Percentiles rank a stretch among this genome's conserved stretches.
phyloP scores from a whole-genome alignment of 1,140 invertebrate species.

The Magallana ariakensis region DNA sequence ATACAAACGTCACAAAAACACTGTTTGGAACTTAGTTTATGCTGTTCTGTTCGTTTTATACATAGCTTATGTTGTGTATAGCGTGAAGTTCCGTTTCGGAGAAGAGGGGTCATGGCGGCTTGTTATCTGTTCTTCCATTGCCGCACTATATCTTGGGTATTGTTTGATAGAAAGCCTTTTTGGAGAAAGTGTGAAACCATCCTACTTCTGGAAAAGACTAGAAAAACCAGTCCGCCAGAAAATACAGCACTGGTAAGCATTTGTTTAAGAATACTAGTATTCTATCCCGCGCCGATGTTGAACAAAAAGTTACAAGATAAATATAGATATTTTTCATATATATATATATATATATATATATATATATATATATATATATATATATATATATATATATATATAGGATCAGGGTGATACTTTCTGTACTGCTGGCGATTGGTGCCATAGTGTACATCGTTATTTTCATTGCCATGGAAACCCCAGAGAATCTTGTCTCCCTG shows the following conservation, averaged over 20 bases:
- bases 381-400: too few species aligned
- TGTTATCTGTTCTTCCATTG: conserved; percentile 52
- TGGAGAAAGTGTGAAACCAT: background rate
- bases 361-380: background rate
- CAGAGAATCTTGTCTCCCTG: conserved; percentile 67
- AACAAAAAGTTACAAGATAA: too few species aligned
- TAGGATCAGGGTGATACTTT: background rate
- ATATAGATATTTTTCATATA: too few species aligned
- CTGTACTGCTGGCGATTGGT: conserved; percentile 18
- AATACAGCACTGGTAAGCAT: background rate
- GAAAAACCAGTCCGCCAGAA: background rate
- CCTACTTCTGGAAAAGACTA: background rate
- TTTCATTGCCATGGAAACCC: conserved; percentile 58
- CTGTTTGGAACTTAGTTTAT: conserved; percentile 41
- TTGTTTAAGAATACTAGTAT: too few species aligned
- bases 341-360: too few species aligned
- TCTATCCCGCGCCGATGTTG: too few species aligned
- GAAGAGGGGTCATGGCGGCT: conserved; percentile 68
- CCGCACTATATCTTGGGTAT: background rate
- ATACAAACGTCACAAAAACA: conserved; percentile 5
- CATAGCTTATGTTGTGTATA: conserved; percentile 51
- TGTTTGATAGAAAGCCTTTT: background rate
- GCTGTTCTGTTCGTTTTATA: conserved; percentile 46
- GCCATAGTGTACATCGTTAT: conserved; percentile 61
- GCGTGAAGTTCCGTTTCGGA: conserved; percentile 61